Percentiles rank a stretch among this genome's conserved stretches.
These are phyloP conservation scores for Ophioderma brevispina DNA, from an alignment of 35 echinoderm and acorn worm genomes.

Conservation along the genomic window DNA sequence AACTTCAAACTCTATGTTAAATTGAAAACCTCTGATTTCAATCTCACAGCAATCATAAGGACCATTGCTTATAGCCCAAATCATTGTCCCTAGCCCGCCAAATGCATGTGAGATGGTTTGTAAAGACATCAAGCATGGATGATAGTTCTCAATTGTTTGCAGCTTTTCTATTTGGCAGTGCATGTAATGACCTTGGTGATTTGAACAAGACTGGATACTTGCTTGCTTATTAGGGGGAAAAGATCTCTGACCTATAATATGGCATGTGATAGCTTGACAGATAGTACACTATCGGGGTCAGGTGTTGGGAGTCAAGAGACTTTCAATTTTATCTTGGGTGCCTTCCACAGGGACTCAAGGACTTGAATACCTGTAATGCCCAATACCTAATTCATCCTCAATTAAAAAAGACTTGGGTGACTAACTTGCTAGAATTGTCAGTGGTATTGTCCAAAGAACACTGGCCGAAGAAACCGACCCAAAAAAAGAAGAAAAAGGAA, in stretches of 20 bases:
- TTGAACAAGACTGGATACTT: background rate
- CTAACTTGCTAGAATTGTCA: background rate
- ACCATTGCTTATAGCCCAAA: background rate
- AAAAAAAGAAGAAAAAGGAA: background rate
- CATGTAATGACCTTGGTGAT: constrained; percentile 9
- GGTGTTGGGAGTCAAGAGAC: background rate
- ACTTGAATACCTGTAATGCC: background rate
- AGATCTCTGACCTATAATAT: background rate
- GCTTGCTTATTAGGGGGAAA: background rate
- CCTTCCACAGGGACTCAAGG: background rate
- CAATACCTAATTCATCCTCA: background rate
- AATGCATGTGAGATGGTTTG: background rate
- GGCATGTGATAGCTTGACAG: background rate
- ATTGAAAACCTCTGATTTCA: constrained; percentile 11
- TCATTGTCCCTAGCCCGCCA: background rate
- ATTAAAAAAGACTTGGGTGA: background rate
- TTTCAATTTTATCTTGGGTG: background rate
- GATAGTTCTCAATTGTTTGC: too few species aligned
- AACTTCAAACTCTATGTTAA: background rate
- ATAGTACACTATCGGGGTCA: background rate
- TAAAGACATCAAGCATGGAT: too few species aligned
- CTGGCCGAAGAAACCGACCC: background rate
- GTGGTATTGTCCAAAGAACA: background rate
- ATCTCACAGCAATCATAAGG: background rate
- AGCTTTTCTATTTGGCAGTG: constrained; percentile 1